Percentiles rank a stretch among this genome's conserved stretches.
Evolutionary conservation across 1,140 invertebrate species (phyloP).

Genomic region (Hormaphis cornu): DNA sequence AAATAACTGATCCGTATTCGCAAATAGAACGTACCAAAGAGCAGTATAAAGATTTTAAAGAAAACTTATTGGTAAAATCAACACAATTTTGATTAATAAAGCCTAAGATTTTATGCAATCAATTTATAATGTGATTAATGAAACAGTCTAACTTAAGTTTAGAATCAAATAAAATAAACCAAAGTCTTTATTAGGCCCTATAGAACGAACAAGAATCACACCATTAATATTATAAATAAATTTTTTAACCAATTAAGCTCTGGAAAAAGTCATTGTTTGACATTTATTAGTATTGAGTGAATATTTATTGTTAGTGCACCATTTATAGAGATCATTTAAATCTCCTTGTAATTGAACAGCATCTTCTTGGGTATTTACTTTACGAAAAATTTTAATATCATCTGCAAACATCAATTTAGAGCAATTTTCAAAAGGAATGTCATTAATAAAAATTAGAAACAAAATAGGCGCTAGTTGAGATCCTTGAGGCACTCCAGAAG

Average conservation of each 20-base stretch:
- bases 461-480: conserved; percentile 39
- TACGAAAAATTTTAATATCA: not conserved
- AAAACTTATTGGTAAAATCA: too few species aligned
- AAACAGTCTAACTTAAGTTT: too few species aligned
- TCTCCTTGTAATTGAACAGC: conserved; percentile 28
- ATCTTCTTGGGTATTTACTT: conserved; percentile 4
- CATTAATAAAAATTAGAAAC: conserved; percentile 40
- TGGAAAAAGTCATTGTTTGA: conserved; percentile 10
- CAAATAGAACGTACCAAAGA: too few species aligned
- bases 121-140: too few species aligned
- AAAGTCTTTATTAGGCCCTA: not conserved
- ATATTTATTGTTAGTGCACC: conserved; percentile 2
- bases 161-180: too few species aligned
- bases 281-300: conserved; percentile 6
- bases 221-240: conserved; percentile 3
- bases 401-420: conserved; percentile 38
- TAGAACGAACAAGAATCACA: not conserved
- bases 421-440: conserved; percentile 37
- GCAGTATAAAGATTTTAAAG: too few species aligned
- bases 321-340: conserved; percentile 15
- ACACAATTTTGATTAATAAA: too few species aligned
- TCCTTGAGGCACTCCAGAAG: conserved; percentile 38
- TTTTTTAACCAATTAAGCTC: not conserved
- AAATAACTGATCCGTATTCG: too few species aligned
- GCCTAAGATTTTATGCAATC: too few species aligned